These are phyloP conservation scores for Lipotes vexillifer DNA, from an alignment of 2,113 vertebrate species.

Conservation along the genomic window DNA sequence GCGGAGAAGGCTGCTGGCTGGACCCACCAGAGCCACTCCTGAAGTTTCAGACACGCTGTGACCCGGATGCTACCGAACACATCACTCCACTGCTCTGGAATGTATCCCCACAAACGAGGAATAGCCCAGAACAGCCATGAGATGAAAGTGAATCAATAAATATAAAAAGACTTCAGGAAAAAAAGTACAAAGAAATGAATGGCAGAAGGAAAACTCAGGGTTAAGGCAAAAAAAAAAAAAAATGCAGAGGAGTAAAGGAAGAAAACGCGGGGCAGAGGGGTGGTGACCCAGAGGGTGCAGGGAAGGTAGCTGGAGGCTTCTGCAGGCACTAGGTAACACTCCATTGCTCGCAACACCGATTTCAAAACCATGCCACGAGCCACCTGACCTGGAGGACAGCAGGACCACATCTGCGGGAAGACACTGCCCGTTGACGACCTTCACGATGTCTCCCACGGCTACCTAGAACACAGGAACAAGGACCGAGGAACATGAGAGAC, in stretches of 20 bases:
- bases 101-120: neutral
- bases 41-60: neutral
- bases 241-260: neutral
- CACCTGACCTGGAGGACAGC: slow-evolving; percentile 94
- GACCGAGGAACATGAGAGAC: slow-evolving; percentile 77
- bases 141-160: neutral
- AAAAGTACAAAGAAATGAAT: neutral
- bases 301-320: neutral
- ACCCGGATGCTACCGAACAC: accelerated
- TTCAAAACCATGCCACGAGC: neutral
- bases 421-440: slow-evolving; percentile 98
- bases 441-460: slow-evolving; percentile 98
- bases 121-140: neutral
- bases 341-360: neutral
- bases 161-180: neutral
- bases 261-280: accelerated
- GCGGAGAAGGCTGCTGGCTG: neutral
- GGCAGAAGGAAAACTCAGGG: neutral
- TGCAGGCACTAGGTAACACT: neutral
- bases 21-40: neutral
- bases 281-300: neutral
- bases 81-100: neutral
- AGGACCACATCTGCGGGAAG: slow-evolving; percentile 98
- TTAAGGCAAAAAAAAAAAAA: neutral
- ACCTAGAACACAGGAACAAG: slow-evolving; percentile 87